Evolutionary conservation across 2,113 vertebrate species (phyloP), one percentile per base, ranked within the genome.

Genomic region (Tapirus terrestris): DNA sequence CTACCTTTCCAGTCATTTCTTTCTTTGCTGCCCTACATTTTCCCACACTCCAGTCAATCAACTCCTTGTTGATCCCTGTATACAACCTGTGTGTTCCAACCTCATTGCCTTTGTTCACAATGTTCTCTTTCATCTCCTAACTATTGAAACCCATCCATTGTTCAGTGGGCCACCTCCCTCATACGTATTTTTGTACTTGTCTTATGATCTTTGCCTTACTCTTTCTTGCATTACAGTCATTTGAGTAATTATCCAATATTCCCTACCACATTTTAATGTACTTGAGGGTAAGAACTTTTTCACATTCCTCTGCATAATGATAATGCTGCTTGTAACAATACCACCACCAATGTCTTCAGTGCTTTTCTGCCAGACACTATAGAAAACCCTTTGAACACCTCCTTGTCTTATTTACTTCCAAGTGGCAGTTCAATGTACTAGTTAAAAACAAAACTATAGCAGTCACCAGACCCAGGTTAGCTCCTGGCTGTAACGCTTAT

Each of bases 1-100:
- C 45, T 93, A 56, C 70, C 31, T 89, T 88, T 67, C 45, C 31
- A 89, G 81, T 61, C 70, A 65, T 94, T 84, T 96, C 96, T 95
- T 92, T 77, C 53, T 36, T 61, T 29, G n/a, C 13, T 88, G 21
- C 45, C 25, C 4, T 53, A 9, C 5, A 48, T 25, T 45, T 93
- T 29, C n/a, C 60, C 23, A 9, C 20, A 53, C 20, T 91, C 27
- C 14, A 33, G 53, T 77, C 70, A 63, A 93, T 45, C 84, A 84
- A 82, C 89, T 67, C n/a, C 33, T 73, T 56, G 31, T 48, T 85
- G 85, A 81, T 95, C 72, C 25, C 25, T 33, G 20, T 14, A 43
- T 63, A 67, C 45, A 77, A 56, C 65, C 43, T 43, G 11, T 33
- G 10, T 9, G 8, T 79, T 51, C 72, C 92, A 48, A 31, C 23